Conservation (phyloP, 2,888 invertebrate species). For the Mantis religiosa region DNA sequence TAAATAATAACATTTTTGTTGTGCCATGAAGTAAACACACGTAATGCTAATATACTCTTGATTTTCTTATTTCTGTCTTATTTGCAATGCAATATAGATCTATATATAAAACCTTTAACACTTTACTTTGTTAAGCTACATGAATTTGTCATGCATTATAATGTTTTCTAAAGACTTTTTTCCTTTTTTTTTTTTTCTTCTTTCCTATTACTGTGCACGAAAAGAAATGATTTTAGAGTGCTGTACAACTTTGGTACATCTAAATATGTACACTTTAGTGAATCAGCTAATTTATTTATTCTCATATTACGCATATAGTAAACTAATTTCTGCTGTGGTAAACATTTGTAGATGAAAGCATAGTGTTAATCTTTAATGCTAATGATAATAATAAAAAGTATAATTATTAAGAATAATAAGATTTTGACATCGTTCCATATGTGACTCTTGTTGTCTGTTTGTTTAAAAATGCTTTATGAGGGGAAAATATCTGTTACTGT, state of each 20-base stretch:
- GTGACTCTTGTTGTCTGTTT: not conserved
- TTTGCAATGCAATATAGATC: too few relatives aligned
- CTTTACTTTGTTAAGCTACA: not conserved
- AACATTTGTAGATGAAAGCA: not conserved
- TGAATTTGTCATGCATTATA: not conserved
- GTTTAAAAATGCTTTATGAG: not conserved
- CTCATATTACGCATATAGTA: not conserved
- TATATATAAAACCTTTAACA: not conserved
- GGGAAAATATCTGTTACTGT: not conserved
- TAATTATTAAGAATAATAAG: not conserved
- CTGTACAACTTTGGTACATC: not conserved
- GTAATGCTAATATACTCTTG: too few relatives aligned
- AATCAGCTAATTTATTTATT: not conserved
- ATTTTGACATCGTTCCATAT: not conserved
- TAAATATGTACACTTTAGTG: not conserved
- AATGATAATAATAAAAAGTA: not conserved
- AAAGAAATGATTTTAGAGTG: not conserved
- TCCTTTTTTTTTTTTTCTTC: not conserved
- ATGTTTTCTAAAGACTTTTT: not conserved
- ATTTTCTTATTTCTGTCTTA: too few relatives aligned
- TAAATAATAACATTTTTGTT: too few relatives aligned
- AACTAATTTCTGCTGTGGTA: not conserved
- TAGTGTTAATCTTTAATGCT: not conserved
- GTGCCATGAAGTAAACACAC: too few relatives aligned
- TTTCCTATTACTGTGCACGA: not conserved